A percentile compares a stretch with the other conserved stretches of the same genome.
Conservation (phyloP, 2,797 vertebrate genomes). For the Choloepus didactylus region DNA sequence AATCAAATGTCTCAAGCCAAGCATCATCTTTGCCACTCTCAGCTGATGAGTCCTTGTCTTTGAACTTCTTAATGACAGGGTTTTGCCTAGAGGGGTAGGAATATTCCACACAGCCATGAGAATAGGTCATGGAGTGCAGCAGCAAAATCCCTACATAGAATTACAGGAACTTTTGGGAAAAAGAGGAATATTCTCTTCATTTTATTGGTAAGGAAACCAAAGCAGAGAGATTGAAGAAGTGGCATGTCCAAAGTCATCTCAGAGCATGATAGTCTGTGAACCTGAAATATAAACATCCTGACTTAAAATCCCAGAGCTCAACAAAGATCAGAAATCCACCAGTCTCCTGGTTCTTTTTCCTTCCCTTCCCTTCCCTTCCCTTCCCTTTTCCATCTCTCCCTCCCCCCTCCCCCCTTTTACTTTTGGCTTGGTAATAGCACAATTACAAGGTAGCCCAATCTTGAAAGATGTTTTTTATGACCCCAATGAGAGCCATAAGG, state of each 20-base stretch:
- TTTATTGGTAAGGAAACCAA: not conserved
- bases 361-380: not conserved
- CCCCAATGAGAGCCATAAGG: not conserved
- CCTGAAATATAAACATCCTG: not conserved
- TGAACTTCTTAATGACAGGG: not conserved
- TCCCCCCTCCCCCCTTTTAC: not conserved
- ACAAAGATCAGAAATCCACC: not conserved
- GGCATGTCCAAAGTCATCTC: not conserved
- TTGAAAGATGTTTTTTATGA: not conserved
- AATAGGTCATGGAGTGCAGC: too few species aligned
- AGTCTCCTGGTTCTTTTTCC: not conserved
- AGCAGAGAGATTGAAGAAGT: not conserved
- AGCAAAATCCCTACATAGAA: not conserved
- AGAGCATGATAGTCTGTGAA: not conserved
- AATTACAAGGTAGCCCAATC: not conserved
- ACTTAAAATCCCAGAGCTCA: slow-evolving; percentile 32
- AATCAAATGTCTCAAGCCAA: not conserved
- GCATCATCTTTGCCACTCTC: not conserved
- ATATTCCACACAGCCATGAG: too few species aligned
- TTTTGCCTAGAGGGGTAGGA: not conserved
- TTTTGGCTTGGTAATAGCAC: not conserved
- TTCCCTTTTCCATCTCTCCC: not conserved
- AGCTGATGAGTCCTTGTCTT: not conserved
- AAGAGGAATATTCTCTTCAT: not conserved
- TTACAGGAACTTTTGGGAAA: not conserved